Base-by-base conservation (phyloP, 2,888 invertebrate species). In the Salticus scenicus region DNA sequence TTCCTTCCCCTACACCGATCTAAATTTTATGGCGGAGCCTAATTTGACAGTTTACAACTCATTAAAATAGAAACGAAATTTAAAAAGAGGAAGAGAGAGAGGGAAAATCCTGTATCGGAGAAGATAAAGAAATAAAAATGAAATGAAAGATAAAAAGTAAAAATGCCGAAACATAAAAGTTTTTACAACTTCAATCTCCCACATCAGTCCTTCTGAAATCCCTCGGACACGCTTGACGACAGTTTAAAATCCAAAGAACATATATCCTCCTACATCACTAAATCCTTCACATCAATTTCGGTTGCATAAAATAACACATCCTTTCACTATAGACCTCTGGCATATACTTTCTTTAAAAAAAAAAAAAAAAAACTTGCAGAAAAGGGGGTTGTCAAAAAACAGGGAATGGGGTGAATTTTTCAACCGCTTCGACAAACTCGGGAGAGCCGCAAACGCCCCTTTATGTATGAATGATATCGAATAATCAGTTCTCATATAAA, bases 401-500 rank as follows among this genome's bases (percentile, higher is more conserved):
- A 24, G 20, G 17, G 17, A 57, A 4, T 0, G 24, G 24, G 24
- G 57, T 2, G 17, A 24, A 27, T 17, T 28, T 10, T n/a, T n/a
- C 66, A 47, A 47, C 73, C 24, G 73, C 73, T 24, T 10, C 67
- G 33, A 57, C 81, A 42, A 70, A 74, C 41, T 63, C 27, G 31
- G 82, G 82, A 57, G 17, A 47, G 76, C 82, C 76, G 71, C 82
- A 82, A 82, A 82, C 71, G 47, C 75, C 76, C 76, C 76, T 82
- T 82, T 82, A 82, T 71, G 47, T 82, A 82, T 82, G 75, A 82
- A 67, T 82, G 75, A 82, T 82, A 76, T 66, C 82, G 71, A 76
- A 82, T 76, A 83, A 77, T 82, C 71, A 76, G 64, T 77, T 83
- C 69, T 31, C 28, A 8, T 31, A 64, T 37, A 67, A 57, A 74